These are phyloP conservation scores for Candoia aspera DNA, from an alignment of 2,113 vertebrate genomes.

Conservation along the genomic window DNA sequence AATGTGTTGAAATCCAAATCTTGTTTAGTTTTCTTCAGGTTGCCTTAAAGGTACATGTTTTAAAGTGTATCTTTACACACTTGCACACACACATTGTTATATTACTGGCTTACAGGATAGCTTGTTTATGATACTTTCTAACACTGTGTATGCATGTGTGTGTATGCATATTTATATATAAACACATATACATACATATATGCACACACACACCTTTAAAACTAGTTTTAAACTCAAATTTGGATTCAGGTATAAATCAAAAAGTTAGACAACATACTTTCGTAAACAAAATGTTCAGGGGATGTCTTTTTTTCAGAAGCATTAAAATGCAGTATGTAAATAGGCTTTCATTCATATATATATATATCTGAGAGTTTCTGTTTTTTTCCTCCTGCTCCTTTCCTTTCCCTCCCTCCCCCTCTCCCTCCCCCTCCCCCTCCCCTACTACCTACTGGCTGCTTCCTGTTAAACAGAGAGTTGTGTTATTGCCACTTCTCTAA, in stretches of 20 bases:
- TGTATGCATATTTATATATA: too few species aligned
- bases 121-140: neutral
- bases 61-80: neutral
- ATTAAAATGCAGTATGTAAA: neutral
- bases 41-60: neutral
- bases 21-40: neutral
- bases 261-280: slow-evolving; percentile 38
- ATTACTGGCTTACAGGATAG: neutral
- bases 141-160: too few species aligned
- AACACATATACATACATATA: neutral
- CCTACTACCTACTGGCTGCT: neutral
- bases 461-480: neutral
- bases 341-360: neutral
- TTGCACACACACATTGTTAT: neutral
- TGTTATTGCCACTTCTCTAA: slow-evolving; percentile 37
- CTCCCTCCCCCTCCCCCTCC: neutral
- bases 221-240: neutral
- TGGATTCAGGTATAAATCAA: slow-evolving; percentile 1
- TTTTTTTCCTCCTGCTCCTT: neutral
- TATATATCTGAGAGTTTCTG: neutral
- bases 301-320: neutral
- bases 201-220: too few species aligned
- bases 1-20: neutral
- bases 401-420: too few species aligned
- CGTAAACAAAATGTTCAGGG: neutral